Evolutionary conservation across 2,888 invertebrate species (phyloP).

Genomic region (Caradrina clavipalpis): DNA sequence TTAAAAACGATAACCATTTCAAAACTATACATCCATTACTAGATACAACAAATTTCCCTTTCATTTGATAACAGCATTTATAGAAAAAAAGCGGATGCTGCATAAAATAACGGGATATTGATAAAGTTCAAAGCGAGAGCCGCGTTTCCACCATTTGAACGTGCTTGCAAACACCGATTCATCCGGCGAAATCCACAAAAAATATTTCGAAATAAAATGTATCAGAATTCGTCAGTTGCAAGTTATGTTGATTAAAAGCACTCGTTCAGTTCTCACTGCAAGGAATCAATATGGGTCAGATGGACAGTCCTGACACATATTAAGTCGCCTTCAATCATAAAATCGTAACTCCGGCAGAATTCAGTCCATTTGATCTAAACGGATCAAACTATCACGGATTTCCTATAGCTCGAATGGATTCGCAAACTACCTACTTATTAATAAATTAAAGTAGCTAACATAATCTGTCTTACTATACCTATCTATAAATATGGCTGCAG

Average conservation of each 20-base stretch:
- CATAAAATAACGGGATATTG: constrained; percentile 33
- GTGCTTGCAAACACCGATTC: constrained; percentile 51
- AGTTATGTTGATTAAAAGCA: constrained; percentile 47
- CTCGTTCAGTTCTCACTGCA: constrained; percentile 5
- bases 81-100: constrained; percentile 2
- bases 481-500: not conserved
- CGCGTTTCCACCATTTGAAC: constrained; percentile 47
- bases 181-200: constrained; percentile 32
- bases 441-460: not conserved
- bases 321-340: too few species aligned
- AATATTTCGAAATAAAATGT: constrained; percentile 42
- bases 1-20: not conserved
- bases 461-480: not conserved
- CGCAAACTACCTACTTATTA: not conserved
- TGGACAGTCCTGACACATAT: too few species aligned
- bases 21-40: not conserved
- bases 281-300: not conserved
- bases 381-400: too few species aligned
- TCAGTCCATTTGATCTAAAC: too few species aligned
- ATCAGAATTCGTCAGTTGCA: constrained; percentile 38
- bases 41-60: constrained; percentile 9
- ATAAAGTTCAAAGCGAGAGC: constrained; percentile 48
- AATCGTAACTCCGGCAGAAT: too few species aligned
- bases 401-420: too few species aligned
- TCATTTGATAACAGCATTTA: constrained; percentile 19